Evolutionary conservation across 2,797 vertebrate genomes (phyloP).

Genomic region (Podarcis lilfordi): DNA sequence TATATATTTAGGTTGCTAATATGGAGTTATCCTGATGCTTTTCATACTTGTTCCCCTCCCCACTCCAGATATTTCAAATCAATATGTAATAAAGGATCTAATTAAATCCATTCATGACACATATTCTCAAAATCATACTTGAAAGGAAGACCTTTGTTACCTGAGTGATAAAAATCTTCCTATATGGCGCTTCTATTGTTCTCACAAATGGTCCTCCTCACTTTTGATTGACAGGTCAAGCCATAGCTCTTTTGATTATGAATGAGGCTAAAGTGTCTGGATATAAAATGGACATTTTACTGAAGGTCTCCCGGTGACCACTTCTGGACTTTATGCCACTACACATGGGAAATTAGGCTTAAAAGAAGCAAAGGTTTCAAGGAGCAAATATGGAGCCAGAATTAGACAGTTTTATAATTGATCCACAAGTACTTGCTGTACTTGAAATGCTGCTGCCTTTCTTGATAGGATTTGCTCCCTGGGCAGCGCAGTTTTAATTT

Average conservation of each 20-base stretch:
- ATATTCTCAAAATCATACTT: slow-evolving; percentile 33
- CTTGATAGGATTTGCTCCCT: neutral
- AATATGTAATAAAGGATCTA: neutral
- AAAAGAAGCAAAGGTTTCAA: neutral
- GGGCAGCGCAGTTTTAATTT: slow-evolving; percentile 13
- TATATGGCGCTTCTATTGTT: slow-evolving; percentile 33
- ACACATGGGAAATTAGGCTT: neutral
- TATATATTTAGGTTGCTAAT: neutral
- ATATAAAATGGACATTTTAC: slow-evolving; percentile 41
- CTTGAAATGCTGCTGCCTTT: neutral
- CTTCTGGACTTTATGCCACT: neutral
- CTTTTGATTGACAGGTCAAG: slow-evolving; percentile 46
- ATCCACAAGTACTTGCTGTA: neutral
- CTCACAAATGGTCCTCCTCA: slow-evolving; percentile 50
- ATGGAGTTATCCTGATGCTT: neutral
- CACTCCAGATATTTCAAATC: neutral
- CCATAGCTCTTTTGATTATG: slow-evolving; percentile 42
- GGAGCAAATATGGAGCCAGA: neutral
- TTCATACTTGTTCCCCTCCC: neutral
- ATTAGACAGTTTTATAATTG: neutral
- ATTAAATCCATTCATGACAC: slow-evolving; percentile 24
- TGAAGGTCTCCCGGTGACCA: slow-evolving; percentile 14
- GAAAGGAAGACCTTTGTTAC: slow-evolving; percentile 43
- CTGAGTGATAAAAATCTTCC: slow-evolving; percentile 42
- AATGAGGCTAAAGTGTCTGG: slow-evolving; percentile 49